phyloP scores from a whole-genome alignment of 2,113 vertebrate species.

The Seriola dumerili region DNA sequence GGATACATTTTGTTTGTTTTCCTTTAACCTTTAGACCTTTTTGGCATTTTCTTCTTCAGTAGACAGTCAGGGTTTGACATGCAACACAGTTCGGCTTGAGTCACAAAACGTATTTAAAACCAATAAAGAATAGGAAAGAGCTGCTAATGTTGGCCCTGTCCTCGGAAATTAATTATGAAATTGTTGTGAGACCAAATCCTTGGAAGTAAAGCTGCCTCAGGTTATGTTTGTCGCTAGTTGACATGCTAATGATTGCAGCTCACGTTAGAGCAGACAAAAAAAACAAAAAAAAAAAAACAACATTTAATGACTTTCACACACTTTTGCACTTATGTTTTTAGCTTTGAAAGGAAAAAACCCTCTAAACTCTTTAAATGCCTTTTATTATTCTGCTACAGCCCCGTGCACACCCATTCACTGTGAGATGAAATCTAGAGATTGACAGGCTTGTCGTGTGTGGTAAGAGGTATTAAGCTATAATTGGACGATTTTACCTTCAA shows the following conservation, averaged over 20 bases:
- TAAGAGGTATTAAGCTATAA: neutral
- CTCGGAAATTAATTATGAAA: neutral
- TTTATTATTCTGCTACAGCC: neutral
- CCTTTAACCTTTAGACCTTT: no score
- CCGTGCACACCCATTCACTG: neutral
- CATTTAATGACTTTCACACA: neutral
- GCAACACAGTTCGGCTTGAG: neutral
- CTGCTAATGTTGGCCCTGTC: neutral
- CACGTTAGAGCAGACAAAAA: neutral
- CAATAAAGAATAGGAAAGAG: neutral
- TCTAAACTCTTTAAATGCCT: neutral
- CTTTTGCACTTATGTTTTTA: neutral
- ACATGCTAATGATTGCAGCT: neutral
- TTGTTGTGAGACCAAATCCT: no score
- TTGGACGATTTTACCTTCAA: neutral
- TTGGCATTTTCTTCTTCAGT: neutral
- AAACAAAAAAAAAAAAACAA: no score
- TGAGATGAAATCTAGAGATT: neutral
- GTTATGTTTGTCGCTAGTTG: neutral
- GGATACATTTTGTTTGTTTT: no score
- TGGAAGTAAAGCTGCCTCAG: neutral
- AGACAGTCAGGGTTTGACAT: neutral
- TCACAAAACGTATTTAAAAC: neutral
- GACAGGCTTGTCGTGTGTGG: conserved; percentile 7
- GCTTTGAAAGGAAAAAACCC: neutral